Percentiles rank a stretch among this genome's conserved stretches.
Evolutionary conservation across 2,113 vertebrate species (phyloP).

Genomic region (Climacteris rufus): DNA sequence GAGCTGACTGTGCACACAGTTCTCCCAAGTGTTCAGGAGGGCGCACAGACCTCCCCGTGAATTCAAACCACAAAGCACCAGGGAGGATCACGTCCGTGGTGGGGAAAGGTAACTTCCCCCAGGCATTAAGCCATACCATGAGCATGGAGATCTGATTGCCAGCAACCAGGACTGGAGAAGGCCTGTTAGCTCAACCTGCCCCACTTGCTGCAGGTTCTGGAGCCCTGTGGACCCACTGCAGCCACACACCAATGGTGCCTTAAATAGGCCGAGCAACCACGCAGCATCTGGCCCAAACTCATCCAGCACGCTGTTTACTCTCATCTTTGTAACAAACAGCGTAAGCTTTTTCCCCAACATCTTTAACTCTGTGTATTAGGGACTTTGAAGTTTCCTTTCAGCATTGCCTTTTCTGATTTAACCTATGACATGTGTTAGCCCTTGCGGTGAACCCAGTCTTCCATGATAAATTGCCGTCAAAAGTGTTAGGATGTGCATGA

Average conservation of each 20-base stretch:
- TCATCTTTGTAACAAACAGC: slow-evolving; percentile 36
- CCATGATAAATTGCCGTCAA: slow-evolving; percentile 69
- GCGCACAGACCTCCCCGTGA: neutral
- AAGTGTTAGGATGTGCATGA: slow-evolving; percentile 69
- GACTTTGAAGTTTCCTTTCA: slow-evolving; percentile 59
- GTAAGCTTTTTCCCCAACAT: slow-evolving; percentile 18
- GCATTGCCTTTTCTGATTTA: slow-evolving; percentile 48
- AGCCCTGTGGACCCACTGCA: neutral
- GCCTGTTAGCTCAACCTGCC: neutral
- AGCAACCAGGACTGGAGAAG: neutral
- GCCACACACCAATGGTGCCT: neutral
- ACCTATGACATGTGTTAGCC: slow-evolving; percentile 64
- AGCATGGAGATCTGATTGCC: neutral
- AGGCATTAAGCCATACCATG: neutral
- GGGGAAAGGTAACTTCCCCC: neutral
- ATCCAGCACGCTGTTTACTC: slow-evolving; percentile 40
- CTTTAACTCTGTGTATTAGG: slow-evolving; percentile 34
- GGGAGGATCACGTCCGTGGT: neutral
- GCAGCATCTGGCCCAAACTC: neutral
- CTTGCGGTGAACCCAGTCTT: slow-evolving; percentile 63
- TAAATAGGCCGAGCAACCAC: neutral
- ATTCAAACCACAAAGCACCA: neutral
- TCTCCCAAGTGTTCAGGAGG: neutral
- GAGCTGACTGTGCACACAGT: neutral
- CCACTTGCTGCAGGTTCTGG: neutral